A percentile compares a stretch with the other conserved stretches of the same genome.
Evolutionary conservation across 1,140 invertebrate species (phyloP).

Genomic region (Lucilia cuprina): DNA sequence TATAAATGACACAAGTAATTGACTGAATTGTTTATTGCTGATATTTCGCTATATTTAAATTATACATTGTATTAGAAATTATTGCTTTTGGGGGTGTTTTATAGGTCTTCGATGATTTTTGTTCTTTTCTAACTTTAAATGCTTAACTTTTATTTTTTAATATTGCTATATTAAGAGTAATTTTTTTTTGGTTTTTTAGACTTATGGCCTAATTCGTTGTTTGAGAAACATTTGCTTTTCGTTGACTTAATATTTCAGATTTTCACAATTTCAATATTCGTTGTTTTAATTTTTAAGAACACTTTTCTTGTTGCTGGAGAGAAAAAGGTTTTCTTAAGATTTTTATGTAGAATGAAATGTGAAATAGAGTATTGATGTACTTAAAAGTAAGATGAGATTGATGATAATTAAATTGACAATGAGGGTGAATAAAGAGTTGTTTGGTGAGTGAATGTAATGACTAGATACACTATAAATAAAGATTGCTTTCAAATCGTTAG

Average conservation of each 20-base stretch:
- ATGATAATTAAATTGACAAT: neutral
- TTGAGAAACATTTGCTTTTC: slow-evolving; percentile 66
- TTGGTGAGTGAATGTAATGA: neutral
- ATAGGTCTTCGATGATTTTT: slow-evolving; percentile 17
- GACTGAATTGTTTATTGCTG: neutral
- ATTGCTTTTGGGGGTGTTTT: slow-evolving; percentile 5
- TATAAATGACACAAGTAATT: neutral
- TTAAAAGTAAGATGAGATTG: neutral
- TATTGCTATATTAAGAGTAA: slow-evolving; percentile 48
- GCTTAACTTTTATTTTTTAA: slow-evolving; percentile 41
- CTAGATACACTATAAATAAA: neutral
- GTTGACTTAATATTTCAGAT: slow-evolving; percentile 54
- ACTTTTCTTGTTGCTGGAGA: neutral
- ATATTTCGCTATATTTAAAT: neutral
- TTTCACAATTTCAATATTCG: slow-evolving; percentile 57
- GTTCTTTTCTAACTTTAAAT: neutral
- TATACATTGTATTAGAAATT: neutral
- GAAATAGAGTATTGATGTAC: neutral
- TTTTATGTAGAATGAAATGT: neutral
- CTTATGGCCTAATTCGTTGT: slow-evolving; percentile 66
- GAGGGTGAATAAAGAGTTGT: neutral
- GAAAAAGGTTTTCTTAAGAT: neutral
- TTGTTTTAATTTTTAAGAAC: slow-evolving; percentile 38
- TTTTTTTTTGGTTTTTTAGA: slow-evolving; percentile 63
- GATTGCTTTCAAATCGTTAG: neutral